Evolutionary conservation across 1,140 invertebrate genomes (phyloP).

Genomic region (Rhynchophorus ferrugineus): DNA sequence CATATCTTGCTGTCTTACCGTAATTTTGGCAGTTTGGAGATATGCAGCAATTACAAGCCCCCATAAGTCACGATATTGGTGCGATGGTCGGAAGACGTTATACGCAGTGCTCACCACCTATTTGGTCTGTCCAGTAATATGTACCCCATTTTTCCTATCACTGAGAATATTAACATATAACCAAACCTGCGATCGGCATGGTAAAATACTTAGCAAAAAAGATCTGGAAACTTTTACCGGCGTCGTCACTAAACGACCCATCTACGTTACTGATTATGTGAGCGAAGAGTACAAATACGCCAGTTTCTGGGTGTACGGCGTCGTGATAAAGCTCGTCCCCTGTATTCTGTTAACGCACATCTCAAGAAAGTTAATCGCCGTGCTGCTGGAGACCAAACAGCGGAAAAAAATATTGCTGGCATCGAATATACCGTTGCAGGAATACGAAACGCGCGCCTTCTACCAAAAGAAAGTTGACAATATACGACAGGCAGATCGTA

Average conservation of each 20-base stretch:
- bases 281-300: conserved; percentile 42
- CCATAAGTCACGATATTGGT: conserved; percentile 69
- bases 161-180: conserved; percentile 48
- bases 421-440: conserved; percentile 27
- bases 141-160: conserved; percentile 76
- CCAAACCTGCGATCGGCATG: conserved; percentile 44
- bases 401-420: conserved; percentile 55
- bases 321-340: conserved; percentile 80
- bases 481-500: conserved; percentile 74
- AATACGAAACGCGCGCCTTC: conserved; percentile 16
- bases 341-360: conserved; percentile 74
- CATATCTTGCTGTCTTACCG: conserved; percentile 86
- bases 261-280: conserved; percentile 35
- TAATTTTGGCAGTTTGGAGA: conserved; percentile 86
- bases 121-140: conserved; percentile 74
- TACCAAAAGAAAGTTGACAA: conserved; percentile 45
- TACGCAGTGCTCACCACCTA: conserved; percentile 72
- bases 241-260: conserved; percentile 42
- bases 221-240: conserved; percentile 27
- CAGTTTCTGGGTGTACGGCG: conserved; percentile 81
- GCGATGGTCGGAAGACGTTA: conserved; percentile 60
- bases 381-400: conserved; percentile 65
- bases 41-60: conserved; percentile 84
- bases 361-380: conserved; percentile 69
- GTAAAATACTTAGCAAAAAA: conserved; percentile 33